Base-by-base conservation (phyloP, 2,113 vertebrate species). In the Rhadina sibilatrix region DNA sequence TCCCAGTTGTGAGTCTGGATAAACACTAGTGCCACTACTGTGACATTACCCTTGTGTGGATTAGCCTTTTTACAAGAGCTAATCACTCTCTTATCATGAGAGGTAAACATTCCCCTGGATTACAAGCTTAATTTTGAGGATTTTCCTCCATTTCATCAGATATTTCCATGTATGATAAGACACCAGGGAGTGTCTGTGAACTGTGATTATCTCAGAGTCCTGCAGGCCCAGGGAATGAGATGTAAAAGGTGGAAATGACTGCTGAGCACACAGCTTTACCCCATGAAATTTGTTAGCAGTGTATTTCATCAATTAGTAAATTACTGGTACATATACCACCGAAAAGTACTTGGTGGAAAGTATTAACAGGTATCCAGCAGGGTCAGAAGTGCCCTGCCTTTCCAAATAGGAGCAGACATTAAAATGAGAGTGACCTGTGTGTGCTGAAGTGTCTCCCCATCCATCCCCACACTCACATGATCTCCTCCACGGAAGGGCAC, bases 401-500 rank as follows among this genome's bases (percentile, higher is more conserved):
- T 59, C 60, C 79, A 81, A 54, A 44, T 0, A 72, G 49, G 46
- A 71, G 65, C 61, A 85, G 65, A 6, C 23, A 56, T 24, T 33
- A 25, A 35, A 38, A 11, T 7, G 37, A 44, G 56, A 50, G 60
- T 22, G 49, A 31, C 18, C 52, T 33, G 52, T 8, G 18, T 21
- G 12, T 42, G 49, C 28, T 79, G 75, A 30, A 56, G 49, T 8
- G 15, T 8, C 44, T 74, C 65, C 72, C 69, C 60, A 40, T 1
- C 35, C 79, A 23, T 11, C 4, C 77, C 72, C 40, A 57, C 44
- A 97, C 98, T 98, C 94, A 98, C 98, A 81, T 65, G 52, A 98
- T 96, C 79, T 98, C 98, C 72, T 98, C 98, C 77, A 98, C 1
- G 37, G 90, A 90, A 1, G 84, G 97, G 53, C 98, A 98, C 2